Evolutionary conservation across 2,797 vertebrate species (phyloP), one percentile per base, ranked within the genome.

Genomic region (Helostoma temminkii): DNA sequence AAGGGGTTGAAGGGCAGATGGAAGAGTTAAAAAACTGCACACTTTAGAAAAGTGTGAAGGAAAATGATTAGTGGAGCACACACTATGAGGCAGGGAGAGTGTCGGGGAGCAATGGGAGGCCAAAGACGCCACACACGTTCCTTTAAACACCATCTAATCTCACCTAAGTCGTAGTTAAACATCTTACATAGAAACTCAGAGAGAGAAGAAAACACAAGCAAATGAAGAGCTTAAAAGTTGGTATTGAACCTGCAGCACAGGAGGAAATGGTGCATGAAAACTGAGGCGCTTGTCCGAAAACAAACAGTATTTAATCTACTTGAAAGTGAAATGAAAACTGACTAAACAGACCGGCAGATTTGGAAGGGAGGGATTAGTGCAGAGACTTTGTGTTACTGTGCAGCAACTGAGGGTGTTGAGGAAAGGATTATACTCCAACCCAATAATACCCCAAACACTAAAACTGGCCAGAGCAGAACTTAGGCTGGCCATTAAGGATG

Each of bases 91-190:
- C 65, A 64, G 59, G 80, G 75, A 56, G 71, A 72, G 79, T 71
- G 78, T 74, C 68, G 59, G 78, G 74, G 76, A 86, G 75, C 85
- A 87, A 70, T n/a, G 49, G 85, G 87, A 88, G 87, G 83, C 85
- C 80, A 80, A 71, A 89, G 82, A 82, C 63, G 47, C 65, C 80
- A 66, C 71, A 77, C 63, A 68, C 48, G 15, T 62, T 74, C 56
- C 71, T 77, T 73, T 78, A 84, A 90, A 88, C 74, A 83, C 52
- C 68, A 70, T 86, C 80, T 87, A 88, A 89, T 86, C 86, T 86
- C 63, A 73, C 50, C 59, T 82, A 83, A 88, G 61, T 88, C 81
- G 61, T 78, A 75, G 68, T 78, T 82, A 81, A 85, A 89, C 81
- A 89, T 86, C 66, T 71, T 69, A 78, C 70, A 78, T 56, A 75